Conservation (phyloP, 2,113 vertebrate species). For the Patagioenas fasciata region DNA sequence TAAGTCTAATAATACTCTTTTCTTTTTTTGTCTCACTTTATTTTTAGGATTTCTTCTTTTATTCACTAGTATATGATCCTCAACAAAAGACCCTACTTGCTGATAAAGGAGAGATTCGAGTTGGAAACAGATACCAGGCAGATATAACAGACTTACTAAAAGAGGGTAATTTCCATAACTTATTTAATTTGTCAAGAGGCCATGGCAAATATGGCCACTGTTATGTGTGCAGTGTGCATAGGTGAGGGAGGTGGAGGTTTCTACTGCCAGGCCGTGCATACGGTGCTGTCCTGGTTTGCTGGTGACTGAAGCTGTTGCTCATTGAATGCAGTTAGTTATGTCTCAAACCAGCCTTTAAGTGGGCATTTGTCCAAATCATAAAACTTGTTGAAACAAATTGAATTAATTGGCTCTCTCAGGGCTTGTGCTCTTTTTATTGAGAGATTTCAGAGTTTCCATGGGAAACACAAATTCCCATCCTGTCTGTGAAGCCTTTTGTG, state of each 20-base stretch:
- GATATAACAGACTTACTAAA: constrained; percentile 93
- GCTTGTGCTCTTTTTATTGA: background rate
- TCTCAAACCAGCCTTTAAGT: background rate
- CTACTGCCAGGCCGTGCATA: background rate
- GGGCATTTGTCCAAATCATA: constrained; percentile 32
- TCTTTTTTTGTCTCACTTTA: constrained; percentile 25
- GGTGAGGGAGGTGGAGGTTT: background rate
- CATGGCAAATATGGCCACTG: background rate
- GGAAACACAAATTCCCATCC: constrained; percentile 6
- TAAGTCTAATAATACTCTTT: background rate
- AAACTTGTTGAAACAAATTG: constrained; percentile 42
- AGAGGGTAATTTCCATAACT: constrained; percentile 80
- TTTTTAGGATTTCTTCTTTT: constrained; percentile 96
- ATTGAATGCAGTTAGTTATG: background rate
- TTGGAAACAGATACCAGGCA: constrained; percentile 96
- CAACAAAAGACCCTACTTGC: constrained; percentile 97
- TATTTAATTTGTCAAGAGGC: background rate
- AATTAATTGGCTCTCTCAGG: constrained; percentile 24
- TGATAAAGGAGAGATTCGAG: constrained; percentile 97
- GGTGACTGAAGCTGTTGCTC: background rate
- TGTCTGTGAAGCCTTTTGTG: background rate
- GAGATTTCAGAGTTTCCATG: constrained; percentile 24
- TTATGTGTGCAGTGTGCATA: background rate
- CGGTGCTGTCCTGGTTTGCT: background rate
- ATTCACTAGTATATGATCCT: constrained; percentile 97